Evolutionary conservation across 2,888 invertebrate species (phyloP).

Genomic region (Fragum whitleyi): DNA sequence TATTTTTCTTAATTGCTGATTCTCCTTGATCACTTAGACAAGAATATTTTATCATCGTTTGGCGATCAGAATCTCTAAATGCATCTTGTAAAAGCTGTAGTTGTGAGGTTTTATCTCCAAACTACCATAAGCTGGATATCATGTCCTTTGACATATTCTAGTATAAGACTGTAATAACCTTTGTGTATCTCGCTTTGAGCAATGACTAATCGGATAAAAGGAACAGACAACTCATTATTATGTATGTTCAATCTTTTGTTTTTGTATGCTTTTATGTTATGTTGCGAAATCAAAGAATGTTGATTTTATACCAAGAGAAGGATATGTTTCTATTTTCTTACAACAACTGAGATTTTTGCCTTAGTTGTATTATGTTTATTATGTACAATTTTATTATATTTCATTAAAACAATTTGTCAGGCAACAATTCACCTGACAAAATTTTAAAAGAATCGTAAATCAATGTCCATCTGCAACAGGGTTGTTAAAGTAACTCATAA

Average conservation of each 20-base stretch:
- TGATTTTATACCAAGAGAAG: not conserved
- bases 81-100: too few species aligned
- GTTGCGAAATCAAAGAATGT: conserved; percentile 1
- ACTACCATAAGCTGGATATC: too few species aligned
- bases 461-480: too few species aligned
- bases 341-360: conserved; percentile 3
- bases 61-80: too few species aligned
- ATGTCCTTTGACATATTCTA: too few species aligned
- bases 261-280: not conserved
- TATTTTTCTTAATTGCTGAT: too few species aligned
- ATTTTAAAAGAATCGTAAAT: too few species aligned
- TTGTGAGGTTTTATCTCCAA: too few species aligned
- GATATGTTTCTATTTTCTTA: not conserved
- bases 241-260: not conserved
- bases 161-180: too few species aligned
- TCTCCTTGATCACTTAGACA: too few species aligned
- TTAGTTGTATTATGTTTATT: not conserved
- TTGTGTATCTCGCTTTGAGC: not conserved
- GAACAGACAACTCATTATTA: not conserved
- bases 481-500: too few species aligned
- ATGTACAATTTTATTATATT: not conserved
- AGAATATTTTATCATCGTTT: too few species aligned
- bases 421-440: not conserved
- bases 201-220: not conserved
- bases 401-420: not conserved